phyloP scores from a whole-genome alignment of 1,140 invertebrate species.

The Drosophila jambulina region DNA sequence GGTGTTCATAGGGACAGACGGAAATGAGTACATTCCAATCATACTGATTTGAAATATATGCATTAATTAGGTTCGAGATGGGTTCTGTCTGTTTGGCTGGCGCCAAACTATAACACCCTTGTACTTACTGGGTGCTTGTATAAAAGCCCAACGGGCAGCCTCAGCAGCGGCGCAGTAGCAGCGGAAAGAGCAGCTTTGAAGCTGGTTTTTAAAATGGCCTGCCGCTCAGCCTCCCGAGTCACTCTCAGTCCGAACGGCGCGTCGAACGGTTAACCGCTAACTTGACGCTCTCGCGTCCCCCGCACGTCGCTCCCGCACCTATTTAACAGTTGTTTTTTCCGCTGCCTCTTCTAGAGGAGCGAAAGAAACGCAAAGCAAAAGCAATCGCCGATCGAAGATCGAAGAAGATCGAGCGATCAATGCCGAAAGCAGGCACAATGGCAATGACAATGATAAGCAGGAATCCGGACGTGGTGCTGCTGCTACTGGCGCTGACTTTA shows the following conservation, averaged over 20 bases:
- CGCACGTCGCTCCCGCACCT: constrained; percentile 4
- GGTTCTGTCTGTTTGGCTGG: background rate
- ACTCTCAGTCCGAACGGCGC: constrained; percentile 68
- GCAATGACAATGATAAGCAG: constrained; percentile 53
- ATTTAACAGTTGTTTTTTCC: constrained; percentile 57
- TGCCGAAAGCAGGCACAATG: constrained; percentile 17
- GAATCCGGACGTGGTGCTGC: constrained; percentile 33
- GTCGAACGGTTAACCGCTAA: constrained; percentile 61
- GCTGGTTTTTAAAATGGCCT: constrained; percentile 77
- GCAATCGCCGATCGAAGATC: constrained; percentile 27
- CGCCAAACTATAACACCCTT: background rate
- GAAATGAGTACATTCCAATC: background rate
- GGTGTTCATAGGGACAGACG: background rate
- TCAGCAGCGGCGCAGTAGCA: constrained; percentile 9
- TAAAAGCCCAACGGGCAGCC: constrained; percentile 20
- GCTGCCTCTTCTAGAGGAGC: constrained; percentile 27
- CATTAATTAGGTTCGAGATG: background rate
- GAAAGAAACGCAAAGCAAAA: constrained; percentile 35
- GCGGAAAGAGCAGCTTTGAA: constrained; percentile 36
- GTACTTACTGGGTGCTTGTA: background rate
- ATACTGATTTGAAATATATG: background rate
- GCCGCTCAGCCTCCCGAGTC: constrained; percentile 54
- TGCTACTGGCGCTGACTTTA: constrained; percentile 34
- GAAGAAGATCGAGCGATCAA: constrained; percentile 19
- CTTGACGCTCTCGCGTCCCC: constrained; percentile 13